Conservation (phyloP, 2,888 invertebrate genomes). For the Masnerella sp. region DNA sequence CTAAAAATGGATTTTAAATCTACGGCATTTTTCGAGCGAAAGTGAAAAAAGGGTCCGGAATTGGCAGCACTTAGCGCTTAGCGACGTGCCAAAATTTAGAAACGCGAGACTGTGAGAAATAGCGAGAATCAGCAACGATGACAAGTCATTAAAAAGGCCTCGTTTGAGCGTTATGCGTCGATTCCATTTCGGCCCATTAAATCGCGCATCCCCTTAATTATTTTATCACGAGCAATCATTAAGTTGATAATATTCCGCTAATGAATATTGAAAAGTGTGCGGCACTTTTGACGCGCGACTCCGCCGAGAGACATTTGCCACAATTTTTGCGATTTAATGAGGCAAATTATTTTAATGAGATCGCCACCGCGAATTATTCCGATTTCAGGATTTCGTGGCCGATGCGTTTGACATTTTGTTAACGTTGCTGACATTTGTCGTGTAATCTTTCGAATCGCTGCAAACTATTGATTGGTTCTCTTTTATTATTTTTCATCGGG, state of each 20-base stretch:
- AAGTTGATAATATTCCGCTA: slow-evolving; percentile 18
- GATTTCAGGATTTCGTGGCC: slow-evolving; percentile 2
- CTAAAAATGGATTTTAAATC: too few species aligned
- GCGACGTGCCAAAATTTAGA: slow-evolving; percentile 10
- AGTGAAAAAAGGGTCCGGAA: slow-evolving; percentile 4
- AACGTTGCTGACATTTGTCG: too few species aligned
- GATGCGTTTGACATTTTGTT: too few species aligned
- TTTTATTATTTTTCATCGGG: too few species aligned
- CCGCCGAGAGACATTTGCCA: neutral
- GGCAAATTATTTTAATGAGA: slow-evolving; percentile 38
- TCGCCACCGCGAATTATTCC: neutral
- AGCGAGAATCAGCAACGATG: slow-evolving; percentile 20
- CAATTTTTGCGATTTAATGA: slow-evolving; percentile 28
- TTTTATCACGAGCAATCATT: slow-evolving; percentile 37
- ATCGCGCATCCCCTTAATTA: slow-evolving; percentile 22
- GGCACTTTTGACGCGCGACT: neutral
- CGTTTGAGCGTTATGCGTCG: slow-evolving; percentile 43
- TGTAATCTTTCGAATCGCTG: too few species aligned
- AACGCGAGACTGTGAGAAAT: slow-evolving; percentile 24
- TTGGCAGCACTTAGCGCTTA: slow-evolving; percentile 8
- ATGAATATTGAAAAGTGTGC: slow-evolving; percentile 31
- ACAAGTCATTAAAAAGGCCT: slow-evolving; percentile 51
- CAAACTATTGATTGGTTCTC: too few species aligned
- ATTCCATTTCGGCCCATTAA: slow-evolving; percentile 31
- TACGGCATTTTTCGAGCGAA: too few species aligned